Evolutionary conservation across 2,797 vertebrate species (phyloP), one percentile per base, ranked within the genome.

Genomic region (Ctenopoma kingsleyae): DNA sequence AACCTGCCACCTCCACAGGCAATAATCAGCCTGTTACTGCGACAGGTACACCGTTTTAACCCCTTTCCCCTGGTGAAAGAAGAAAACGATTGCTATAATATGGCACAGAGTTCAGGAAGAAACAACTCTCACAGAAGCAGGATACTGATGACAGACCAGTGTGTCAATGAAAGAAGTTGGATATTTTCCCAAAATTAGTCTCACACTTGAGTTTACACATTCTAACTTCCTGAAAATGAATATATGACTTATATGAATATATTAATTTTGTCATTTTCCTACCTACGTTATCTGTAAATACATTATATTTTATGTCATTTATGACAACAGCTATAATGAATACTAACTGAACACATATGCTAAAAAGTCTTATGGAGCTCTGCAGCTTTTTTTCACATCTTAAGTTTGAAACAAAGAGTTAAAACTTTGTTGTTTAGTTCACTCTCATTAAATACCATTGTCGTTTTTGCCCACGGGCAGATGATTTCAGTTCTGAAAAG

Each of bases 1-100:
- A 82, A 62, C 73, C 83, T 81, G 82, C 89, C 85, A 78, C 75
- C 84, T 91, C 83, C 89, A 80, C 73, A 70, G 84, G 85, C 90
- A 84, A 90, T 92, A 86, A 92, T 86, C 87, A 85, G 85, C 76
- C 89, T 72, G 87, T 91, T 91, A 91, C 83, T 80, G 81, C 91
- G 90, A 92, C 90, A 93, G 91, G 84, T 91, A 91, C 84, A 84
- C 11, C 49, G 9, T 30, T 87, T 88, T 81, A 85, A 86, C 76
- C 66, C 73, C 73, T 65, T 74, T 64, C 69, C 76, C 53, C 75
- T 1, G 74, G 77, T 71, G 78, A 69, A 80, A 65, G 69, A 76
- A 35, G 60, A 51, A 47, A 68, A 48, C 48, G 32, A 43, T 65
- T 60, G 77, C 60, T 47, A 16, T 75, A 54, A 72, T 53, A 60